Evolutionary conservation across 2,113 vertebrate species (phyloP), one percentile per base, ranked within the genome.

Genomic region (Petrocephalus zakoni): DNA sequence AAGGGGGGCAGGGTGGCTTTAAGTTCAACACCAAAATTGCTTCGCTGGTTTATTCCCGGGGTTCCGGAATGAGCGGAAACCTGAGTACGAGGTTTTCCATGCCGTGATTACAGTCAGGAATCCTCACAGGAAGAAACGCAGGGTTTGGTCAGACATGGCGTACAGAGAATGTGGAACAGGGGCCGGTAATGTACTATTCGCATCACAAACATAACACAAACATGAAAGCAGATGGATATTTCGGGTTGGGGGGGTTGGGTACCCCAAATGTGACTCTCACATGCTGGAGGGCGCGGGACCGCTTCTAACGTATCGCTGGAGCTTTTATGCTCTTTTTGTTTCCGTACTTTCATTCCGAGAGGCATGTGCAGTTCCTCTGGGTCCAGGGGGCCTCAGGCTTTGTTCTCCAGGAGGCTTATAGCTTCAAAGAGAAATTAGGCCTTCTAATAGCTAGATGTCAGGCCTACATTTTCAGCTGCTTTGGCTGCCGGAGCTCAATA

Each of bases 331-430:
- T 72, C 37, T 87, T 90, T 87, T 88, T 68, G 91, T 90, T 90
- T 93, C 93, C 93, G 90, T 92, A 90, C 91, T 93, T 94, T 93
- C 88, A 88, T 78, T 93, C 91, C 92, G 92, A 92, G 91, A 91
- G 93, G 83, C 89, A 49, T 17, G 37, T 17, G n/a, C 22, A 56
- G 68, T 53, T 81, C 93, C 91, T 82, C 89, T 53, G 56, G 22
- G 87, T 56, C 90, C 68, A 89, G 68, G 84, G 92, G 93, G 91
- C 88, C 93, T 29, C 83, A 8, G 64, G 49, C 90, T 68, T 58
- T 88, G 49, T 88, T 22, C 89, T 87, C 37, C 11, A 72, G 58
- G 64, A 87, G 86, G 22, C 64, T 87, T 51, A 75, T 1, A 46
- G 46, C 68, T 53, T 81, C 68, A 88, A 88, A 53, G 51, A 53